Conservation (phyloP, 2,888 invertebrate genomes). For the Torymus texanus region DNA sequence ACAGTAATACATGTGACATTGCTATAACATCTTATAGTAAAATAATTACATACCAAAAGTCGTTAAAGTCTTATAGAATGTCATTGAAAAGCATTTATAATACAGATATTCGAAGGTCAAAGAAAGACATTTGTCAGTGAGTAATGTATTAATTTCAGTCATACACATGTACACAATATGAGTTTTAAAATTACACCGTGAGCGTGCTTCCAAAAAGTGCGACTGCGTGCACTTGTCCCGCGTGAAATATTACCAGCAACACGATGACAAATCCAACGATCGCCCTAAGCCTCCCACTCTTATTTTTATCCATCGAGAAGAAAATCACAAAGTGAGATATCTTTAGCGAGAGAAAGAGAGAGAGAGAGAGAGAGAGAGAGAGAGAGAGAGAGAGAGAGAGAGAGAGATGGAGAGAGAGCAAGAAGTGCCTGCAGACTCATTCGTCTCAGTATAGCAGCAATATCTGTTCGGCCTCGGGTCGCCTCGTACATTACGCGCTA, state of each 20-base stretch:
- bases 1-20: not conserved
- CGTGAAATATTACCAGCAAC: conserved; percentile 35
- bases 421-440: conserved; percentile 52
- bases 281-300: conserved; percentile 30
- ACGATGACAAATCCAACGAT: conserved; percentile 49
- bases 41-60: conserved; percentile 11
- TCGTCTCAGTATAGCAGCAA: conserved; percentile 39
- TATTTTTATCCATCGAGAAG: conserved; percentile 53
- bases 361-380: not conserved
- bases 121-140: not conserved
- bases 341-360: conserved; percentile 37
- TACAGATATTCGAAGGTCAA: not conserved
- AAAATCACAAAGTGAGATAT: conserved; percentile 54
- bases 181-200: conserved; percentile 7
- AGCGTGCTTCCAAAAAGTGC: conserved; percentile 8
- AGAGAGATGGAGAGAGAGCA: not conserved
- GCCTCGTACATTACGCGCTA: conserved; percentile 54
- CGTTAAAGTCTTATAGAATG: no score
- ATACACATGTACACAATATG: not conserved
- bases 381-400: no score
- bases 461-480: conserved; percentile 25
- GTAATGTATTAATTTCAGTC: conserved; percentile 27
- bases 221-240: not conserved
- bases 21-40: conserved; percentile 2
- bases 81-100: no score